Base-by-base conservation (phyloP, 1,140 invertebrate species). In the Octopus sinensis region DNA sequence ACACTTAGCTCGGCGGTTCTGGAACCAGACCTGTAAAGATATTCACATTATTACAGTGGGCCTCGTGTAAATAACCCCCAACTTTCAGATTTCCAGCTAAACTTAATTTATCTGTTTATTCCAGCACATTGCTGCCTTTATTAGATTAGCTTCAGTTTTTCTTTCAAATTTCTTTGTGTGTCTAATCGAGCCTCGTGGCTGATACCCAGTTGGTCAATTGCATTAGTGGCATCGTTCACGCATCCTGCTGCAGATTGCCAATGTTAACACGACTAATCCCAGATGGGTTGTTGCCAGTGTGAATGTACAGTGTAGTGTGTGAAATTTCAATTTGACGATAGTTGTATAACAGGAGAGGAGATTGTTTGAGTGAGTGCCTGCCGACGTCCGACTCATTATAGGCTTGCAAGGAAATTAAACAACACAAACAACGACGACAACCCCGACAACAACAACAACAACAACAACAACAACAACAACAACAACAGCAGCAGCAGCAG, bases 1-100 rank as follows among this genome's bases (percentile, higher is more conserved):
- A 89, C 96, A 98, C 91, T 98, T 98, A 2, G 96, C 97, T 86
- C 96, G 92, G 87, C 96, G 92, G 89, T 98, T 98, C 92, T 98
- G 96, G 91, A 98, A 98, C 97, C 97, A 98, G 17, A 90, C 90
- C 89, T 90, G 84, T 52, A 82, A 85, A 83, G 83, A 80, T 85
- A 83, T 71, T 76, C 76, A 53, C 30, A 77, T 43, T 51, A 77
- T 52, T 77, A 52, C 12, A 51, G 7, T 23, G 17, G 13, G 5
- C 68, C 68, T 9, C 68, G 17, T 17, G 76, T 43, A 77, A 77
- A 79, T 43, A 79, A 54, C 43, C 54, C 54, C 78, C 78, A 17
- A 9, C 78, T n/a, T 79, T 79, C 52, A 17, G 53, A 54, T 56
- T 81, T 6, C 12, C 76, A 54, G 6, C 62, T 77, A 81, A 81